Evolutionary conservation across 2,797 vertebrate genomes (phyloP).

Genomic region (Ctenopoma multispine): DNA sequence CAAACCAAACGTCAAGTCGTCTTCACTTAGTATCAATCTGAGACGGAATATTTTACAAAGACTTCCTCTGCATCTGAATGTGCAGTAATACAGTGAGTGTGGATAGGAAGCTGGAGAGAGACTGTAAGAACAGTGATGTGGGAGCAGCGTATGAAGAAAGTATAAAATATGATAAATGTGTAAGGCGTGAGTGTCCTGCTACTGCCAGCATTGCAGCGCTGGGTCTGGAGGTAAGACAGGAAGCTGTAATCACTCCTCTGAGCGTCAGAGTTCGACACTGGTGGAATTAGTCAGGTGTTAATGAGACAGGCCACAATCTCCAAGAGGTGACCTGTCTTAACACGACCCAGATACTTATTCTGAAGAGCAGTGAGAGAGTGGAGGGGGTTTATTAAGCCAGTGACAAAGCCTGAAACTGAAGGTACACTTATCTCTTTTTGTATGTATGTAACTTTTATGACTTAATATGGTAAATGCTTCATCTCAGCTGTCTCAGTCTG

Average conservation of each 20-base stretch:
- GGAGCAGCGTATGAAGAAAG: conserved; percentile 14
- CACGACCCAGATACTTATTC: not conserved
- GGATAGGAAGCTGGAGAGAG: too few relatives aligned
- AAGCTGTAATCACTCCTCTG: conserved; percentile 5
- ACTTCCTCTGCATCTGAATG: too few relatives aligned
- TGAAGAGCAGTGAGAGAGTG: not conserved
- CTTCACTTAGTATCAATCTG: too few relatives aligned
- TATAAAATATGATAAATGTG: conserved; percentile 5
- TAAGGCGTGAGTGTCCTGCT: not conserved
- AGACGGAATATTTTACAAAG: too few relatives aligned
- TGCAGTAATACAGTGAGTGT: too few relatives aligned
- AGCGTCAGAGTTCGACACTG: not conserved
- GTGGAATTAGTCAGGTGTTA: conserved; percentile 32
- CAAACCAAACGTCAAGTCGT: too few relatives aligned
- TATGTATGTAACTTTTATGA: too few relatives aligned
- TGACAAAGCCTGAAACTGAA: too few relatives aligned
- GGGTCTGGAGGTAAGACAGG: conserved; percentile 1
- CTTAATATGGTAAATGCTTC: too few relatives aligned
- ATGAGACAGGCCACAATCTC: conserved; percentile 26
- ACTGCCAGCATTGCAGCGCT: not conserved
- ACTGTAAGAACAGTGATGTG: conserved; percentile 5
- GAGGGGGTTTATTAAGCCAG: too few relatives aligned
- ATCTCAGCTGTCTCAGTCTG: too few relatives aligned
- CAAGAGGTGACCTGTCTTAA: conserved; percentile 26
- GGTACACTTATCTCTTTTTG: too few relatives aligned